These are phyloP conservation scores for Aurelia aurita DNA, from an alignment of 30 jellyfish, hydroid and myxozoan genomes.

Conservation along the genomic window DNA sequence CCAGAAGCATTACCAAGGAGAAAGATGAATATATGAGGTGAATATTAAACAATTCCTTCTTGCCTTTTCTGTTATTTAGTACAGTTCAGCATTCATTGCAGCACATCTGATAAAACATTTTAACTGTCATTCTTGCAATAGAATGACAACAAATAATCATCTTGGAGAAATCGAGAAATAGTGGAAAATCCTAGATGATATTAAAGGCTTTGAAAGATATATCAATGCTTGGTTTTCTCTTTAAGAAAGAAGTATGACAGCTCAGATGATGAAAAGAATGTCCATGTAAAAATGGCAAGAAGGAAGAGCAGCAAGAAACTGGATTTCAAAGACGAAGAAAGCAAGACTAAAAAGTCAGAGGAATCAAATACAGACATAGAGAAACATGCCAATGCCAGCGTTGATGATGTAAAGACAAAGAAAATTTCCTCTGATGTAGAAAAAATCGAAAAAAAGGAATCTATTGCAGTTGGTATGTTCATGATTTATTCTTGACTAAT, in stretches of 20 bases:
- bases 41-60: not conserved
- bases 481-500: too few relatives aligned
- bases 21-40: conserved; percentile 3
- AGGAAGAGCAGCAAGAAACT: not conserved
- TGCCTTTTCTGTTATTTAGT: too few relatives aligned
- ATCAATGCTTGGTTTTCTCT: not conserved
- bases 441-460: not conserved
- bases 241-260: conserved; percentile 42
- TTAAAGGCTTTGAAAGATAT: too few relatives aligned
- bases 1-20: not conserved
- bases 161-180: too few relatives aligned
- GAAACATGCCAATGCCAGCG: too few relatives aligned
- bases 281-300: not conserved
- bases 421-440: not conserved
- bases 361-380: not conserved
- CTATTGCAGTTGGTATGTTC: not conserved
- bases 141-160: too few relatives aligned
- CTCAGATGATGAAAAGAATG: conserved; percentile 8
- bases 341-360: not conserved
- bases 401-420: not conserved
- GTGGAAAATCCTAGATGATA: too few relatives aligned
- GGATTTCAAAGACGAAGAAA: not conserved
- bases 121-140: too few relatives aligned
- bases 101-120: too few relatives aligned
- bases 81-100: too few relatives aligned